These are phyloP conservation scores for Stegodyphus dumicola DNA, from an alignment of 1,140 invertebrate genomes.

Conservation along the genomic window DNA sequence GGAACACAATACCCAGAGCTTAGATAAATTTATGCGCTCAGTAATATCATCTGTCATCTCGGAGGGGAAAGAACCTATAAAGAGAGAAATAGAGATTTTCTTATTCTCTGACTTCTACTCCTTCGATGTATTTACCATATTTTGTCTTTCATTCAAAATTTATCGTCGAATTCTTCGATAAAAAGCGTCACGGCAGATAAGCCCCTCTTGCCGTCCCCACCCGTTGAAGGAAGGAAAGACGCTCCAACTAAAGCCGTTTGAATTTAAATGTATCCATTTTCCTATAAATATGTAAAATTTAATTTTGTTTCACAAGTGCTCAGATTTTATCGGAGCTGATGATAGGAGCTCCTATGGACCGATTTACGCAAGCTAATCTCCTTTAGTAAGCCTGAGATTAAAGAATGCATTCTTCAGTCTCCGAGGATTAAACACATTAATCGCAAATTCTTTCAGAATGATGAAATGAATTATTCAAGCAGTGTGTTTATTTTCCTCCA, in stretches of 20 bases:
- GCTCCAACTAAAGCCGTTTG: slow-evolving; percentile 34
- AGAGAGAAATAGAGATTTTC: slow-evolving; percentile 51
- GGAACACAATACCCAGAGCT: slow-evolving; percentile 54
- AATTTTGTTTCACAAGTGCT: slow-evolving; percentile 56
- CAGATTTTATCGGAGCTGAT: slow-evolving; percentile 31
- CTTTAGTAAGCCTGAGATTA: slow-evolving; percentile 30
- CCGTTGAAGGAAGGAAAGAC: neutral
- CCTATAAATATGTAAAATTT: slow-evolving; percentile 61
- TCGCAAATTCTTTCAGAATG: slow-evolving; percentile 33
- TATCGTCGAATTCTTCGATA: slow-evolving; percentile 55
- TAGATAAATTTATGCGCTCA: slow-evolving; percentile 59
- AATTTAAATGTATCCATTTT: slow-evolving; percentile 59
- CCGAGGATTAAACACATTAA: slow-evolving; percentile 57
- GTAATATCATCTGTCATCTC: slow-evolving; percentile 60
- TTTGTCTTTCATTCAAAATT: slow-evolving; percentile 60
- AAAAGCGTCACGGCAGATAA: slow-evolving; percentile 52
- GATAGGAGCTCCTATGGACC: slow-evolving; percentile 5
- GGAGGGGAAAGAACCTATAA: slow-evolving; percentile 49
- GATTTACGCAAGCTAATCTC: slow-evolving; percentile 7
- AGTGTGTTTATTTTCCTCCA: slow-evolving; percentile 12
- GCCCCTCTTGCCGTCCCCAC: slow-evolving; percentile 12
- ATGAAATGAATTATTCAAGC: slow-evolving; percentile 34
- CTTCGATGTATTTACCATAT: slow-evolving; percentile 57
- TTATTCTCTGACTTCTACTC: slow-evolving; percentile 32
- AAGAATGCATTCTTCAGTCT: neutral